Conservation (phyloP, 1,140 invertebrate species). For the Drosophila quadrilineata region DNA sequence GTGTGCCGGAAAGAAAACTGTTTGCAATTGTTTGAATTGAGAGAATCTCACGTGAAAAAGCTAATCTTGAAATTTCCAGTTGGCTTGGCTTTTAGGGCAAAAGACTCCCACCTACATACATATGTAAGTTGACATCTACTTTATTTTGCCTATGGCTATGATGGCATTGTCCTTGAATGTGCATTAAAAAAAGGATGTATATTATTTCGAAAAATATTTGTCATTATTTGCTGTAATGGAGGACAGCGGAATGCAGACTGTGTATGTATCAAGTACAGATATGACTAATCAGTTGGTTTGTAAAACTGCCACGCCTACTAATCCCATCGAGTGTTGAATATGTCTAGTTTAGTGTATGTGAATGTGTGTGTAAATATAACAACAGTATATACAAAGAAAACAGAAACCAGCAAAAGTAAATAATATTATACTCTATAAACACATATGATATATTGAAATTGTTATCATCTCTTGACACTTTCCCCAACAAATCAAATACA, state of each 20-base stretch:
- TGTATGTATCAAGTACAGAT: slow-evolving; percentile 17
- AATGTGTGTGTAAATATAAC: slow-evolving; percentile 34
- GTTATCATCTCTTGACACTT: not conserved
- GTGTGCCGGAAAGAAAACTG: no score
- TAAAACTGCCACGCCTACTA: slow-evolving; percentile 52
- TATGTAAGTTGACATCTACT: slow-evolving; percentile 56
- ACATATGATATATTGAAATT: not conserved
- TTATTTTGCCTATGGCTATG: slow-evolving; percentile 45
- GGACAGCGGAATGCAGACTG: no score
- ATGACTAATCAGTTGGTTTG: slow-evolving; percentile 35
- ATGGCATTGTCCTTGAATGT: slow-evolving; percentile 56
- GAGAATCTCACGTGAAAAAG: slow-evolving; percentile 35
- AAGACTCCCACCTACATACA: slow-evolving; percentile 22
- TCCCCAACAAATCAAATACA: not conserved
- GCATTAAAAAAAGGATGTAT: no score
- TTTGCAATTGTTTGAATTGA: no score
- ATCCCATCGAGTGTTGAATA: slow-evolving; percentile 50
- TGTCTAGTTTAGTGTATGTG: slow-evolving; percentile 54
- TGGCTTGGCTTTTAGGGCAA: slow-evolving; percentile 71
- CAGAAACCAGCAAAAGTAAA: not conserved
- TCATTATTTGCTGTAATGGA: no score
- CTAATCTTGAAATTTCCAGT: slow-evolving; percentile 70
- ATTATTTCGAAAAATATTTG: no score
- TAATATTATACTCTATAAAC: no score
- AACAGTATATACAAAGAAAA: slow-evolving; percentile 38